Conservation (phyloP, 35 echinoderm and acorn worm genomes). For the Lytechinus pictus region DNA sequence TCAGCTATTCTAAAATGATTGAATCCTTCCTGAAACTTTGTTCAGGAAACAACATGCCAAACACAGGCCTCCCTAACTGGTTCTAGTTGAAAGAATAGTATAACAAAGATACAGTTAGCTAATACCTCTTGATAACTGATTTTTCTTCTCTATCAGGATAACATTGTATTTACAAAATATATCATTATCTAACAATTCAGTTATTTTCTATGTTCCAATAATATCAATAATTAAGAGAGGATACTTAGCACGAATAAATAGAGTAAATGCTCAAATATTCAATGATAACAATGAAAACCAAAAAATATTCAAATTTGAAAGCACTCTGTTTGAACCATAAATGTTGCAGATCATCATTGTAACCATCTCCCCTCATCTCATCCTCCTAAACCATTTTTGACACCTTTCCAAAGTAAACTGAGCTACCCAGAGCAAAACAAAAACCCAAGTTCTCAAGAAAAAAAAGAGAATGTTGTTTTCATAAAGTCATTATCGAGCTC, state of each 20-base stretch:
- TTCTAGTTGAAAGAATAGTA: neutral
- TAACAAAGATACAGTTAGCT: neutral
- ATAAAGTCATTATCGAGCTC: neutral
- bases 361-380: neutral
- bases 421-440: neutral
- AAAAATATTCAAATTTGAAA: neutral
- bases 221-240: no score
- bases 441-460: neutral
- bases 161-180: neutral
- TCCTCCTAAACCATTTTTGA: neutral
- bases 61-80: neutral
- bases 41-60: neutral
- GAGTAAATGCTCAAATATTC: neutral
- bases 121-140: neutral
- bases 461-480: neutral
- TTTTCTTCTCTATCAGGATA: neutral
- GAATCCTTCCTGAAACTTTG: neutral
- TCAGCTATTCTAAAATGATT: neutral
- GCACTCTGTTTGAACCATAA: neutral
- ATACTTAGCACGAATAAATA: neutral
- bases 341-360: neutral
- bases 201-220: no score
- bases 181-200: no score
- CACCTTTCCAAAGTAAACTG: slow-evolving; percentile 2
- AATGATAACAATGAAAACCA: neutral